These are phyloP conservation scores for Drosophila mettleri DNA, from an alignment of 2,888 invertebrate genomes.

Conservation along the genomic window DNA sequence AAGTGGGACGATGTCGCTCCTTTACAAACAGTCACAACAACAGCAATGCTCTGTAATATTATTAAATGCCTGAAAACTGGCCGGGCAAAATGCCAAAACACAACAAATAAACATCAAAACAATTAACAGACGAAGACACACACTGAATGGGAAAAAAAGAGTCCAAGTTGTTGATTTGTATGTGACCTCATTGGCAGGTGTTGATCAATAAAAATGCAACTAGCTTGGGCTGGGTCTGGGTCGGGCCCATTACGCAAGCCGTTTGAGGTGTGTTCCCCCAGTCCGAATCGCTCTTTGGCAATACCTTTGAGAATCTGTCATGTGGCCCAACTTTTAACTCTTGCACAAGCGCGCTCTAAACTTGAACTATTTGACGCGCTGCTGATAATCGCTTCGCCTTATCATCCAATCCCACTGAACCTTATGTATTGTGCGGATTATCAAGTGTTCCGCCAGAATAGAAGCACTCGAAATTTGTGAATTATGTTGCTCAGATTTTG, in stretches of 20 bases:
- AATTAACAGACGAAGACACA: slow-evolving; percentile 63
- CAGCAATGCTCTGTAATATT: slow-evolving; percentile 50
- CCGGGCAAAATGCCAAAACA: slow-evolving; percentile 79
- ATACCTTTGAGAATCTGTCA: slow-evolving; percentile 43
- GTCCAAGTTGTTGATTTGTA: slow-evolving; percentile 27
- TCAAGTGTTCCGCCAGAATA: slow-evolving; percentile 33
- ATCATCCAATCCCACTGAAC: slow-evolving; percentile 38
- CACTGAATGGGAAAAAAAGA: slow-evolving; percentile 9
- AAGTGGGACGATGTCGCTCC: slow-evolving; percentile 81
- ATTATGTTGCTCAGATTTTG: slow-evolving; percentile 40
- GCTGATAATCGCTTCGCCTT: slow-evolving; percentile 39
- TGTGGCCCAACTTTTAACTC: slow-evolving; percentile 29
- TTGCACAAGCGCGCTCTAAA: slow-evolving; percentile 55
- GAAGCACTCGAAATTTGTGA: slow-evolving; percentile 3
- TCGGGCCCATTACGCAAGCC: slow-evolving; percentile 59
- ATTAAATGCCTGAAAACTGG: slow-evolving; percentile 70
- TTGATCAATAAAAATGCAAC: slow-evolving; percentile 74
- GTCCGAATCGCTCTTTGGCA: not conserved
- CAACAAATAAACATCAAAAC: slow-evolving; percentile 60
- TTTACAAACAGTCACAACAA: slow-evolving; percentile 55
- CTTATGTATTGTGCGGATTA: slow-evolving; percentile 56
- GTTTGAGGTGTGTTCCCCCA: slow-evolving; percentile 12
- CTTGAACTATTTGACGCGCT: slow-evolving; percentile 59
- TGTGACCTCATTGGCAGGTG: slow-evolving; percentile 76
- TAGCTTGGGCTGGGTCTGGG: slow-evolving; percentile 38